Conservation (phyloP, 2,113 vertebrate species). For the Notechis scutatus region DNA sequence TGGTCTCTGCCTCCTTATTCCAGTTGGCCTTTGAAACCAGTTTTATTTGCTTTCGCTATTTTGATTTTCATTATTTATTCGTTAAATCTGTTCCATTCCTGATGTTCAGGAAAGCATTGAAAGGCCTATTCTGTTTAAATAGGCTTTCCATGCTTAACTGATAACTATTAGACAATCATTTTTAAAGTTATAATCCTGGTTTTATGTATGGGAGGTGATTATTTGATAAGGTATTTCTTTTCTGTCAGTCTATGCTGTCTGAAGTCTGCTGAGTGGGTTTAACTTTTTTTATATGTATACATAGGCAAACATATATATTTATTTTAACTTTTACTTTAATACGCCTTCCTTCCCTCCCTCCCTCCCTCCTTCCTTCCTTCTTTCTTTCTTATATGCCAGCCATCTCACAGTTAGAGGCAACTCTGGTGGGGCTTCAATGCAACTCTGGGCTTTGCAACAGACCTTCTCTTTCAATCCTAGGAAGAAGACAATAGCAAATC, state of each 20-base stretch:
- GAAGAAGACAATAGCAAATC: neutral
- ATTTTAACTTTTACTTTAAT: neutral
- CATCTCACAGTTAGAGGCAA: no score
- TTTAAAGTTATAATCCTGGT: neutral
- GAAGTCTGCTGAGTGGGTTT: neutral
- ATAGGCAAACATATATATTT: neutral
- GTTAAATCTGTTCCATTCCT: neutral
- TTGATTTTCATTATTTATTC: neutral
- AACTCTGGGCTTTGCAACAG: neutral
- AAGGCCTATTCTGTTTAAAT: neutral
- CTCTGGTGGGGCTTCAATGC: neutral
- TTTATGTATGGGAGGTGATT: neutral
- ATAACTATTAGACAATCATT: neutral
- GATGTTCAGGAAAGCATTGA: neutral
- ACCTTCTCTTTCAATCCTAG: neutral
- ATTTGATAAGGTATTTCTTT: neutral
- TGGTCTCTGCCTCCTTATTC: neutral
- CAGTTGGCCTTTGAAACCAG: neutral
- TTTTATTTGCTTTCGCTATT: neutral
- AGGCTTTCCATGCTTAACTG: neutral
- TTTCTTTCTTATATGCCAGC: no score
- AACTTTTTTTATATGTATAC: neutral
- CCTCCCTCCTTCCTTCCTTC: no score
- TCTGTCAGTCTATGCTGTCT: neutral
- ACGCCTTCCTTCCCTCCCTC: neutral